Conservation (phyloP, 1,140 invertebrate genomes). For the Cecropterus lyciades region DNA sequence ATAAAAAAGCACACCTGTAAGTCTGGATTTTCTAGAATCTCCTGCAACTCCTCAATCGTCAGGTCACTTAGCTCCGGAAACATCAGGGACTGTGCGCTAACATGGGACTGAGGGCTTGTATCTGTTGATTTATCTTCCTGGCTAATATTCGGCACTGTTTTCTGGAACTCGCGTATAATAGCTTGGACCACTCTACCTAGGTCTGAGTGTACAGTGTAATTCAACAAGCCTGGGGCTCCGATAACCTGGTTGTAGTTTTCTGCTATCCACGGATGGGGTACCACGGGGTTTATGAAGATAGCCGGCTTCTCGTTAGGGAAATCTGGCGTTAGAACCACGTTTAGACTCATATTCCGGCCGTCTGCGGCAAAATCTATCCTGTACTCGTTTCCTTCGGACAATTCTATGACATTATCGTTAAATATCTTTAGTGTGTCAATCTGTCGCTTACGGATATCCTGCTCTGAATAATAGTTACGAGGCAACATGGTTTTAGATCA, state of each 20-base stretch:
- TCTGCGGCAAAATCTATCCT: slow-evolving; percentile 88
- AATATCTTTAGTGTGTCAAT: slow-evolving; percentile 91
- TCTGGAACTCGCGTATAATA: slow-evolving; percentile 90
- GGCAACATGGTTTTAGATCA: slow-evolving; percentile 52
- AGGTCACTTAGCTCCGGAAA: slow-evolving; percentile 88
- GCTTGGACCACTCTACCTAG: slow-evolving; percentile 91
- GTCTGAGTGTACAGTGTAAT: slow-evolving; percentile 91
- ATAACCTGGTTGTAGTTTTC: slow-evolving; percentile 87
- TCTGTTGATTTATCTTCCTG: slow-evolving; percentile 59
- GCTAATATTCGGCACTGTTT: slow-evolving; percentile 71
- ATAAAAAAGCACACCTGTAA: slow-evolving; percentile 70
- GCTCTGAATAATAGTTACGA: slow-evolving; percentile 65
- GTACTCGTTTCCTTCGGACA: slow-evolving; percentile 89
- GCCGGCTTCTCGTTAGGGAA: slow-evolving; percentile 91
- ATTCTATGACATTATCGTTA: slow-evolving; percentile 88
- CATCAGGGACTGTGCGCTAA: slow-evolving; percentile 53
- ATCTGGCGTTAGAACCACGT: slow-evolving; percentile 86
- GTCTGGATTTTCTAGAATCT: slow-evolving; percentile 87
- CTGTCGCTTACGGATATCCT: slow-evolving; percentile 85
- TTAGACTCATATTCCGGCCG: slow-evolving; percentile 86
- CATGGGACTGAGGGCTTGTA: slow-evolving; percentile 58
- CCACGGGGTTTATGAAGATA: slow-evolving; percentile 87
- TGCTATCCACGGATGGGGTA: slow-evolving; percentile 88
- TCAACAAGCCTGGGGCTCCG: slow-evolving; percentile 89
- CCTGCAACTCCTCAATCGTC: slow-evolving; percentile 88